A percentile compares a stretch with the other conserved stretches of the same genome.
Conservation (phyloP, 2,888 invertebrate species). For the Trichogramma dendrolimi region DNA sequence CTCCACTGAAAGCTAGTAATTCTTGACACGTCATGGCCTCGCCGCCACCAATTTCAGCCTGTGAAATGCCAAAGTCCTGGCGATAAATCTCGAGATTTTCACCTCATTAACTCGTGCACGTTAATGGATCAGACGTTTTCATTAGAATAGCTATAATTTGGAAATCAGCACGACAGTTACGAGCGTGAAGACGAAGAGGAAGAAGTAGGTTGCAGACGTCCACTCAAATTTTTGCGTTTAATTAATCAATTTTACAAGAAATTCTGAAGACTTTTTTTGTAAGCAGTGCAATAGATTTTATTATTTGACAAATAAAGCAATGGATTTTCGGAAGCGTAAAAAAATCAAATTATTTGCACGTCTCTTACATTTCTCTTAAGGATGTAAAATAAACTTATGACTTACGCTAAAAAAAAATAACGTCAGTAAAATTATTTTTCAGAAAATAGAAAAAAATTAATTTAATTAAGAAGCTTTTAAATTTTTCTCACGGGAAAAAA, state of each 20-base stretch:
- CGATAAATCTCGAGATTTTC: not conserved
- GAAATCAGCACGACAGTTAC: not conserved
- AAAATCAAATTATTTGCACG: too few species aligned
- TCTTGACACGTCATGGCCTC: constrained; percentile 82
- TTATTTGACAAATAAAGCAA: too few species aligned
- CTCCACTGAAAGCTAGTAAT: constrained; percentile 85
- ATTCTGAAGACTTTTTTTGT: too few species aligned
- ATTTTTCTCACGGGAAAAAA: too few species aligned
- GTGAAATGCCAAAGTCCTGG: constrained; percentile 22
- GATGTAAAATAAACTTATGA: too few species aligned
- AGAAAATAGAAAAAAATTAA: too few species aligned
- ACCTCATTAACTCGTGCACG: not conserved
- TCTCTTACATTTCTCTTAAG: too few species aligned
- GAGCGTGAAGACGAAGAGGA: not conserved
- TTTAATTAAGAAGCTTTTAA: too few species aligned
- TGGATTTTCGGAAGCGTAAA: too few species aligned
- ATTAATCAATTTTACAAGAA: constrained; percentile 4
- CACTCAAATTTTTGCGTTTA: constrained; percentile 28
- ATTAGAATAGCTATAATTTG: not conserved
- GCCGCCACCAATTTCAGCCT: constrained; percentile 58
- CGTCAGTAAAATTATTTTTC: too few species aligned
- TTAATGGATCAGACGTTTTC: not conserved
- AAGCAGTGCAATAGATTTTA: too few species aligned
- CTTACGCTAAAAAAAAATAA: too few species aligned
- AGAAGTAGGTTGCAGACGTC: constrained; percentile 20